phyloP scores from a whole-genome alignment of 1,140 invertebrate genomes.

The Medauroidea extradentata region DNA sequence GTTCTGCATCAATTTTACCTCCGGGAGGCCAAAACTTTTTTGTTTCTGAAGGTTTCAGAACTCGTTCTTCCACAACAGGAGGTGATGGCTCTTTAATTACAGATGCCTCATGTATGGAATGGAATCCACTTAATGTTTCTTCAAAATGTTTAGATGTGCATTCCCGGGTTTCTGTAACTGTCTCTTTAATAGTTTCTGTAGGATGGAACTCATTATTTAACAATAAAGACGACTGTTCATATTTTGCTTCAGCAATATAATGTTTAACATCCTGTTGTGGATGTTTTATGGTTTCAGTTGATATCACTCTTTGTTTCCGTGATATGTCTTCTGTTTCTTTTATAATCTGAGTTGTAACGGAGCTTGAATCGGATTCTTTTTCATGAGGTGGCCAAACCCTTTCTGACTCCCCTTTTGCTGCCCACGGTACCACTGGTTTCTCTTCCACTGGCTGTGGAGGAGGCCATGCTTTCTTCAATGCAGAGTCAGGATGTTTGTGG shows the following conservation, averaged over 20 bases:
- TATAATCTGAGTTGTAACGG: background rate
- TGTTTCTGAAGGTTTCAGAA: conserved; percentile 35
- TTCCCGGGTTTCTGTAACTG: conserved; percentile 3
- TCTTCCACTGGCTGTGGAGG: conserved; percentile 33
- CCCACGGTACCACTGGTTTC: conserved; percentile 33
- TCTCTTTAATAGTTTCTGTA: conserved; percentile 10
- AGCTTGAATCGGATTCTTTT: background rate
- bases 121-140: background rate
- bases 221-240: conserved; percentile 11
- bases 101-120: background rate
- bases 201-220: background rate
- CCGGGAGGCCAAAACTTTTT: conserved; percentile 43
- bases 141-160: conserved; percentile 8
- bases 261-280: conserved; percentile 28
- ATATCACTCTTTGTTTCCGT: no score
- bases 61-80: conserved; percentile 35
- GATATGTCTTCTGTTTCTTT: no score
- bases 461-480: conserved; percentile 50
- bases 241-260: conserved; percentile 28
- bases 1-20: conserved; percentile 35
- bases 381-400: conserved; percentile 29
- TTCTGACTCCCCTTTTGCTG: conserved; percentile 24
- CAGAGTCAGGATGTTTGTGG: conserved; percentile 47
- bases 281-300: no score
- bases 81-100: conserved; percentile 2